Evolutionary conservation across 2,888 invertebrate species (phyloP).

Genomic region (Neoaliturus tenellus): DNA sequence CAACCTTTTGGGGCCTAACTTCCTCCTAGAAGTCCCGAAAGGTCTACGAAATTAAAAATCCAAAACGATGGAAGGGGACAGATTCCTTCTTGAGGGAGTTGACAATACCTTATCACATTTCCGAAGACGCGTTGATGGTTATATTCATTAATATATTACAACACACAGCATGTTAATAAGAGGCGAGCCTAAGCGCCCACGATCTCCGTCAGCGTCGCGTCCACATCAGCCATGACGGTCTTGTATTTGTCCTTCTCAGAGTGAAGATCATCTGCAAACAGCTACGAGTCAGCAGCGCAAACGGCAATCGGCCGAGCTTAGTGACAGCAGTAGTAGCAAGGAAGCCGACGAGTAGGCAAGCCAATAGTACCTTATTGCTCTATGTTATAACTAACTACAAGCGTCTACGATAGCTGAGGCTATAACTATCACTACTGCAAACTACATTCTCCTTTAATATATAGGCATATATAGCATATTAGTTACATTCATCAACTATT

Average conservation of each 20-base stretch:
- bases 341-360: neutral
- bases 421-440: too few species aligned
- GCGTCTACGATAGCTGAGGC: neutral
- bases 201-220: constrained; percentile 84
- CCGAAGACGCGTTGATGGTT: constrained; percentile 37
- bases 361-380: constrained; percentile 52
- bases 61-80: constrained; percentile 24
- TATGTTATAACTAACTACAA: constrained; percentile 18
- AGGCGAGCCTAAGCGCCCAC: constrained; percentile 78
- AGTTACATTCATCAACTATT: too few species aligned
- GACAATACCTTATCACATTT: constrained; percentile 40
- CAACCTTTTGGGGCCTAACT: neutral
- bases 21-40: neutral
- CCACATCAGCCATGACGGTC: constrained; percentile 84
- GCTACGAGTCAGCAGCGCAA: constrained; percentile 21
- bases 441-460: too few species aligned
- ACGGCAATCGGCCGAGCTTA: neutral
- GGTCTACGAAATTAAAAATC: constrained; percentile 17
- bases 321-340: neutral
- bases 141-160: constrained; percentile 55
- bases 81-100: neutral
- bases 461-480: too few species aligned
- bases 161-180: constrained; percentile 51
- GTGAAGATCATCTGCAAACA: constrained; percentile 87
- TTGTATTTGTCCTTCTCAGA: constrained; percentile 89